Base-by-base conservation (phyloP, 2,888 invertebrate species). In the Troglohyphantes excavatus region DNA sequence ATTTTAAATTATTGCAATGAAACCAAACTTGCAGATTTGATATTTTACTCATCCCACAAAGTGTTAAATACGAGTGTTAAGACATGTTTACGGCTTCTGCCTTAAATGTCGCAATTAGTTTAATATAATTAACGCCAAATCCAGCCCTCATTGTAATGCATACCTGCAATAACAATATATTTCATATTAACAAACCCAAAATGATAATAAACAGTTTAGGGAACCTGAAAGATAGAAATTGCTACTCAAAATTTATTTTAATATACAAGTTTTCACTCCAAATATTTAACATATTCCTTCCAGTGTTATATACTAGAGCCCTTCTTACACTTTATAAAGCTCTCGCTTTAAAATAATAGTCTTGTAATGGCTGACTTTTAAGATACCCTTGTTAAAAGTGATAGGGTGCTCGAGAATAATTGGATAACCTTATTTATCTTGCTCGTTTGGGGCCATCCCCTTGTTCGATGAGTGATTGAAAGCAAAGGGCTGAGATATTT, bases 271-370 rank as follows among this genome's bases (percentile, higher is more conserved):
- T 63, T 65, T 63, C 65, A 33, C 78, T 78, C 78, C 63, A 65
- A 65, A 33, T 78, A 43, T 78, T 78, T 21, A 75, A 59, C 39
- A 53, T 65, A n/a, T 26, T 23, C 26, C 26, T 61, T 78, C 65
- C 39, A 78, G 33, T 78, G 78, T 78, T 39, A 39, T 11, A 39
- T 39, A 61, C 65, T 65, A 78, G 39, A 43, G 39, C 61, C 61
- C 19, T 61, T 29, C 21, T 59, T 46, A 33, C 9, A 70, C 68
- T 61, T 75, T n/a, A 79, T 26, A 43, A 59, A 61, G 61, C 26
- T 59, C 39, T 70, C 33, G 43, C 70, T 11, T 85, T 70, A 78
- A 78, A 86, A 70, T 86, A 86, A 86, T 86, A 39, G 70, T 78
- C 26, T 59, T n/a, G 39, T 63, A 78, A 78, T 86, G 86, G 76